phyloP scores from a whole-genome alignment of 1,140 invertebrate species.

The Cotesia chilonis region DNA sequence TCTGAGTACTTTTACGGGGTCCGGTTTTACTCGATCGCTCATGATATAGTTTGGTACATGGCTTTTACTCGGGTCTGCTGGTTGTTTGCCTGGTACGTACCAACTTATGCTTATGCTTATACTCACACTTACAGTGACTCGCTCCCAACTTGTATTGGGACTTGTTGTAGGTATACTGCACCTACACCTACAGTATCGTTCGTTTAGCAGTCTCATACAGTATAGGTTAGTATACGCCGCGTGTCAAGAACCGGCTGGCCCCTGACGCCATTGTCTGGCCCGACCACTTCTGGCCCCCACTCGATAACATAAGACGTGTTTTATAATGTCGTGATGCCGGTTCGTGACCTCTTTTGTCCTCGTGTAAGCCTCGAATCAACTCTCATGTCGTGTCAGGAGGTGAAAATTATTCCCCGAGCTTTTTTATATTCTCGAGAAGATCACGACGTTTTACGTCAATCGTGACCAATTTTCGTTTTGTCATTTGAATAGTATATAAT shows the following conservation, averaged over 20 bases:
- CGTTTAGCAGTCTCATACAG: slow-evolving; percentile 34
- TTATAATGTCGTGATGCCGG: slow-evolving; percentile 42
- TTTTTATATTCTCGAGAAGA: slow-evolving; percentile 2
- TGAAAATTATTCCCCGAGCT: slow-evolving; percentile 32
- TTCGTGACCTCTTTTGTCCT: slow-evolving; percentile 53
- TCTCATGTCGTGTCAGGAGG: background rate
- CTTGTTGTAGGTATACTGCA: slow-evolving; percentile 7
- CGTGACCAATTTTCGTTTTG: slow-evolving; percentile 26
- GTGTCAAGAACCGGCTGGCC: slow-evolving; percentile 63
- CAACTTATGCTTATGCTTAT: too few relatives aligned
- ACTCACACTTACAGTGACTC: too few relatives aligned
- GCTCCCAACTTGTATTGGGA: too few relatives aligned
- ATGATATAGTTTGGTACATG: background rate
- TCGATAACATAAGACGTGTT: slow-evolving; percentile 39
- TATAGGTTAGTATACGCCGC: slow-evolving; percentile 34
- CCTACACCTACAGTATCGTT: slow-evolving; percentile 6
- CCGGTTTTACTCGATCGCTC: too few relatives aligned
- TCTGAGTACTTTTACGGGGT: too few relatives aligned
- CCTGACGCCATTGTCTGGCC: slow-evolving; percentile 60
- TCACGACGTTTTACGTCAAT: slow-evolving; percentile 18
- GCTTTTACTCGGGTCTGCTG: background rate
- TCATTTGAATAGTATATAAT: slow-evolving; percentile 4
- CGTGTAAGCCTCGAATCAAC: background rate
- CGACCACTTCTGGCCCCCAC: slow-evolving; percentile 29
- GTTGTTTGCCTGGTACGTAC: background rate